Evolutionary conservation across 1,140 invertebrate genomes (phyloP).

Genomic region (Propsilocerus akamusi): DNA sequence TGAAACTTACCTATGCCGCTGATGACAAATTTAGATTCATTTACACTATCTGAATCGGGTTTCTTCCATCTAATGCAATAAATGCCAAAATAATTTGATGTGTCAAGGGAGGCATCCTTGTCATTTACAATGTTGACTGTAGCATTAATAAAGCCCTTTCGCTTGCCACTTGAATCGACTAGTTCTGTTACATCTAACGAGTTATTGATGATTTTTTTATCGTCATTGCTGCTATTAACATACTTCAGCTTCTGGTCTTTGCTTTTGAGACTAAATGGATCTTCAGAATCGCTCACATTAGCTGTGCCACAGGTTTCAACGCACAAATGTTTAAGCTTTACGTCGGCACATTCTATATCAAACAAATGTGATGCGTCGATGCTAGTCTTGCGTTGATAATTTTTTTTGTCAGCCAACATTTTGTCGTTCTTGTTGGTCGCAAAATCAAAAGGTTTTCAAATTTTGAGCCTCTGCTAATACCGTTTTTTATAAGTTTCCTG

Average conservation of each 20-base stretch:
- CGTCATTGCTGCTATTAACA: neutral
- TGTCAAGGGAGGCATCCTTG: neutral
- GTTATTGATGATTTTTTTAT: conserved; percentile 3
- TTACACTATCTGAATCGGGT: conserved; percentile 16
- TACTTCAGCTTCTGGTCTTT: neutral
- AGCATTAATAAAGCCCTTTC: conserved; percentile 20
- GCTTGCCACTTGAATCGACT: conserved; percentile 18
- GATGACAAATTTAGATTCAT: conserved; percentile 23
- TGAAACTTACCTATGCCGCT: conserved; percentile 11
- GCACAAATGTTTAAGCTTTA: too few species aligned
- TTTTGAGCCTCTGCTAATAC: neutral
- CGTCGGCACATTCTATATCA: too few species aligned
- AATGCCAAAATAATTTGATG: conserved; percentile 13
- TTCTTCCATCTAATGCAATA: conserved; percentile 23
- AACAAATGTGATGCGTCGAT: neutral
- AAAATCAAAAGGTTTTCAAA: neutral
- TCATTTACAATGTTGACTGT: conserved; percentile 11
- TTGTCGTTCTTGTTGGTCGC: neutral
- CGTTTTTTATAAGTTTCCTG: neutral
- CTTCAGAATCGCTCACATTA: neutral
- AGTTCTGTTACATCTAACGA: conserved; percentile 9
- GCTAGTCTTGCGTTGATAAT: neutral
- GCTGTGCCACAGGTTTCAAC: too few species aligned
- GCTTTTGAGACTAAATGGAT: neutral
- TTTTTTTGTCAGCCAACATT: neutral